Conservation (phyloP, 2,113 vertebrate genomes). For the Callaeas wilsoni region DNA sequence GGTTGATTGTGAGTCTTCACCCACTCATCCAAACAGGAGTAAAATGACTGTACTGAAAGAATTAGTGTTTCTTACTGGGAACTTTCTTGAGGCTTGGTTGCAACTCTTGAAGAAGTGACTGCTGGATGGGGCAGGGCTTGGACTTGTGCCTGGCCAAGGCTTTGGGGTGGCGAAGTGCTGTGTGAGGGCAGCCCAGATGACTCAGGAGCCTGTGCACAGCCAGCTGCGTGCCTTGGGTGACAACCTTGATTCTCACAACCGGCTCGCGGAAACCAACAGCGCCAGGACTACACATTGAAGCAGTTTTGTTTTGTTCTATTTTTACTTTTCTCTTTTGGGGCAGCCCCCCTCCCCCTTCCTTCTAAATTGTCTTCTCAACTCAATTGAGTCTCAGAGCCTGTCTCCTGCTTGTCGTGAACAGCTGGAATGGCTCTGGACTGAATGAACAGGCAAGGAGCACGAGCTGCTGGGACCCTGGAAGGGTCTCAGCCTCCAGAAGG, state of each 20-base stretch:
- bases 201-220: not conserved
- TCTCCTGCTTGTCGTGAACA: not conserved
- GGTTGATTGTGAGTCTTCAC: not conserved
- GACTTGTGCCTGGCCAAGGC: not conserved
- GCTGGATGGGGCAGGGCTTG: slow-evolving; percentile 21
- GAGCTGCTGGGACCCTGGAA: not conserved
- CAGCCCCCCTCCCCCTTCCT: not conserved
- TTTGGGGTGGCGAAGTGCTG: not conserved
- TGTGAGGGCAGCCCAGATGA: slow-evolving; percentile 3
- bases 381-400: not conserved
- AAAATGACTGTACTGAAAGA: not conserved
- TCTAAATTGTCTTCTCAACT: not conserved
- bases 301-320: not conserved
- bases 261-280: not conserved
- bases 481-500: not conserved
- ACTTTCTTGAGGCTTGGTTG: not conserved
- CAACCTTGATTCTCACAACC: not conserved
- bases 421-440: not conserved
- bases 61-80: not conserved
- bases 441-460: not conserved
- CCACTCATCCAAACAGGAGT: not conserved
- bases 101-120: not conserved
- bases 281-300: not conserved
- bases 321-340: not conserved
- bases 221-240: not conserved